phyloP scores from a whole-genome alignment of 2,888 invertebrate genomes.

The Blomia tropicalis region DNA sequence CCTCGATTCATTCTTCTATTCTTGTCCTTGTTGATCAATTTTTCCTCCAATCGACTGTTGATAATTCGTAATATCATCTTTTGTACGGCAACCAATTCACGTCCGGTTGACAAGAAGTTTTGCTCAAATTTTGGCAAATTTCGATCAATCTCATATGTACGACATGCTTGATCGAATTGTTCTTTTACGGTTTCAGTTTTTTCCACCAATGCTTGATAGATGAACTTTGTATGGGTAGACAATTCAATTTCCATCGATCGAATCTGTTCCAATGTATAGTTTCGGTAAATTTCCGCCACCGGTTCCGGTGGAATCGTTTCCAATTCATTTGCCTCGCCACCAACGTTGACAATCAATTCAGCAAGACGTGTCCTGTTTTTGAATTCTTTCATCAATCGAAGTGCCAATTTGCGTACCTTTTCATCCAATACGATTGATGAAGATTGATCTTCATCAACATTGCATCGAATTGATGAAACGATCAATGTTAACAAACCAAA shows the following conservation, averaged over 20 bases:
- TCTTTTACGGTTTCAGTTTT: neutral
- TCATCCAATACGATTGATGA: neutral
- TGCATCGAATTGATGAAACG: neutral
- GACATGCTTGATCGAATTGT: neutral
- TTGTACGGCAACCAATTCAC: neutral
- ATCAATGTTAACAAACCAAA: neutral
- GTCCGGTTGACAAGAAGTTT: neutral
- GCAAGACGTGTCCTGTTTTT: neutral
- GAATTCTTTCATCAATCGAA: neutral
- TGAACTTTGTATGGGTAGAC: neutral
- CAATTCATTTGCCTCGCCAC: neutral
- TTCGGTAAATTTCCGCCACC: neutral
- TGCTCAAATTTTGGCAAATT: neutral
- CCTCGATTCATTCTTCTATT: neutral
- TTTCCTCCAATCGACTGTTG: constrained; percentile 3
- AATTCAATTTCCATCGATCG: neutral
- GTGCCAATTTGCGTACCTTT: neutral
- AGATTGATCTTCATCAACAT: neutral
- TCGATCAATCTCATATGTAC: neutral
- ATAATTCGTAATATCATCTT: constrained; percentile 15
- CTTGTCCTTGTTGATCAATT: neutral
- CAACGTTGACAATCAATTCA: neutral
- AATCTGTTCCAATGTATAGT: neutral
- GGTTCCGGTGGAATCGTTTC: neutral
- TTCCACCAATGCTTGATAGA: neutral